phyloP scores from a whole-genome alignment of 2,888 invertebrate genomes.

The Chrysolina haemoptera region DNA sequence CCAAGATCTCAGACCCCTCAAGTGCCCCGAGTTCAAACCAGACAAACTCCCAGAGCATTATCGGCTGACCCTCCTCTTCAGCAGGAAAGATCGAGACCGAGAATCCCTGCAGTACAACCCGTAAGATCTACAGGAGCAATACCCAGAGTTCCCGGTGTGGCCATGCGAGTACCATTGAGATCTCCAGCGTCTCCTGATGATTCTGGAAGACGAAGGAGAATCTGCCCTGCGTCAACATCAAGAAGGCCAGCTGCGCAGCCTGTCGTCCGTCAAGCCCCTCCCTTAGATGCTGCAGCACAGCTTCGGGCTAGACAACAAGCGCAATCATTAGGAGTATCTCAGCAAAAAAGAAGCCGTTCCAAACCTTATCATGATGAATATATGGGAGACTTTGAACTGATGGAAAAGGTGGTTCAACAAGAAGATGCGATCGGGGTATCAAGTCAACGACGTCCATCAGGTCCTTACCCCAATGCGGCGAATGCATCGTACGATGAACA shows the following conservation, averaged over 20 bases:
- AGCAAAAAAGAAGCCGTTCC: not conserved
- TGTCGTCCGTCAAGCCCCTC: not conserved
- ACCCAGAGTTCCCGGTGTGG: not conserved
- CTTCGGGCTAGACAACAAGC: not conserved
- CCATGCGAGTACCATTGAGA: not conserved
- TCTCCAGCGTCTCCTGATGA: not conserved
- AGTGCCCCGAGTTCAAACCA: not conserved
- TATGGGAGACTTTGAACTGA: not conserved
- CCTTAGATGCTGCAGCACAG: not conserved
- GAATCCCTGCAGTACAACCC: constrained; percentile 1
- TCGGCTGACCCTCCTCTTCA: not conserved
- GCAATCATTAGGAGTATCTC: not conserved
- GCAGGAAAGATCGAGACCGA: not conserved
- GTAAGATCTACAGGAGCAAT: constrained; percentile 15
- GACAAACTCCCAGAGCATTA: not conserved
- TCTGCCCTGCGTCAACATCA: not conserved
- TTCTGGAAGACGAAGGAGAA: not conserved
- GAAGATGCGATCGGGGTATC: not conserved
- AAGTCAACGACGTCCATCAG: not conserved
- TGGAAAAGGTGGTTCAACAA: constrained; percentile 1
- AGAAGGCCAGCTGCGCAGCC: not conserved
- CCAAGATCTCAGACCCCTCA: not conserved
- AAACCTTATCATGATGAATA: not conserved
- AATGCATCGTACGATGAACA: constrained; percentile 2
- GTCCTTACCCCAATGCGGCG: not conserved